Evolutionary conservation across 2,888 invertebrate species (phyloP).

Genomic region (Graphium colonna): DNA sequence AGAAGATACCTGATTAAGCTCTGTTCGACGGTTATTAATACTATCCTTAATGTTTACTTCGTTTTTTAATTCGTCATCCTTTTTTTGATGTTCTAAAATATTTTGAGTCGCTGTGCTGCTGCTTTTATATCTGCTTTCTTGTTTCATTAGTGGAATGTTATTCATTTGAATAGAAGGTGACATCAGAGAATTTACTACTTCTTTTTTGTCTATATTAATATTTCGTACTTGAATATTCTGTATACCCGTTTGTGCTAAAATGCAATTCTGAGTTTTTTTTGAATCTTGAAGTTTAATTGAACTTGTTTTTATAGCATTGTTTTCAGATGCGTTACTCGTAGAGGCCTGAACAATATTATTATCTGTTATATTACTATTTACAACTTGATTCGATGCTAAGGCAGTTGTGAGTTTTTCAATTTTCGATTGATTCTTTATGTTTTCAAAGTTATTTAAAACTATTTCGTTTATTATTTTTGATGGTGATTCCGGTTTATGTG

Average conservation of each 20-base stretch:
- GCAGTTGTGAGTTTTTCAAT: not conserved
- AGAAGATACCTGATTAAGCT: not conserved
- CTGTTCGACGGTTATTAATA: too few species aligned
- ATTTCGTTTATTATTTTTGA: conserved; percentile 17
- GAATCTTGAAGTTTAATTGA: too few species aligned
- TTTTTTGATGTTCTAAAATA: too few species aligned
- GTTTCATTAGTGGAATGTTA: conserved; percentile 26
- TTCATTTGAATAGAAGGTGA: not conserved
- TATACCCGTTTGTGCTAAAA: too few species aligned
- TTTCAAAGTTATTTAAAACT: conserved; percentile 6
- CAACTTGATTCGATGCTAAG: not conserved
- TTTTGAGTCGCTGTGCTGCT: too few species aligned
- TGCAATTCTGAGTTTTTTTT: conserved; percentile 32
- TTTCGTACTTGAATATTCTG: not conserved
- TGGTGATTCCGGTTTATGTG: conserved; percentile 8
- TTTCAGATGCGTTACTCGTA: conserved; percentile 1
- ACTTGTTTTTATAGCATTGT: too few species aligned
- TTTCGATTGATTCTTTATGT: not conserved
- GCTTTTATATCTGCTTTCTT: not conserved
- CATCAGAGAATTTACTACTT: not conserved
- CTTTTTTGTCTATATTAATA: not conserved
- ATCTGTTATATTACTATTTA: not conserved
- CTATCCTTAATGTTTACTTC: too few species aligned
- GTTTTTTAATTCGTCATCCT: too few species aligned
- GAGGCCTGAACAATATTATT: not conserved